Percentiles rank a stretch among this genome's conserved stretches.
These are phyloP conservation scores for Hesperophylax magnus DNA, from an alignment of 1,140 invertebrate genomes.

Conservation along the genomic window DNA sequence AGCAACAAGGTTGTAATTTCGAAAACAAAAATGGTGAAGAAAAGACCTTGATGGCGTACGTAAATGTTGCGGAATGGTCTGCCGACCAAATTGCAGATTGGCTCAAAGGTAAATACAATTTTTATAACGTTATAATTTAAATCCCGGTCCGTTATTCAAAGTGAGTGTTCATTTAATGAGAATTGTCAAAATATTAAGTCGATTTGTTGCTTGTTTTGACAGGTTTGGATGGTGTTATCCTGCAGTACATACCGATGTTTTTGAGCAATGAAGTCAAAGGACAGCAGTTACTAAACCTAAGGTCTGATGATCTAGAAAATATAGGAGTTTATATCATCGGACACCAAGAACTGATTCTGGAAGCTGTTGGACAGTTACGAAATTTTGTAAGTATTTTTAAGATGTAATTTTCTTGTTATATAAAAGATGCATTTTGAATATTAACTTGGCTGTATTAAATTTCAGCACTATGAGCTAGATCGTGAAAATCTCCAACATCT, in stretches of 20 bases:
- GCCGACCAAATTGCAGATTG: slow-evolving; percentile 95
- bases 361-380: slow-evolving; percentile 89
- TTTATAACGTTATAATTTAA: neutral
- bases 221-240: slow-evolving; percentile 87
- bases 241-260: slow-evolving; percentile 87
- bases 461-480: slow-evolving; percentile 90
- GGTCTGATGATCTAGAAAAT: slow-evolving; percentile 89
- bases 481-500: slow-evolving; percentile 92
- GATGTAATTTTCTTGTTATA: neutral
- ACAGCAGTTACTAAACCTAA: slow-evolving; percentile 84
- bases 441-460: slow-evolving; percentile 48
- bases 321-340: slow-evolving; percentile 88
- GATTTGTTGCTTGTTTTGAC: slow-evolving; percentile 59
- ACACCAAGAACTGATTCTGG: slow-evolving; percentile 93
- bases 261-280: slow-evolving; percentile 86
- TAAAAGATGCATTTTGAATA: neutral
- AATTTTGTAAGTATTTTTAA: slow-evolving; percentile 82
- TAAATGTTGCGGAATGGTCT: slow-evolving; percentile 93
- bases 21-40: slow-evolving; percentile 47
- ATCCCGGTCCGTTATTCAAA: neutral
- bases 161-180: neutral
- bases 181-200: slow-evolving; percentile 46
- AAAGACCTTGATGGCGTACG: slow-evolving; percentile 78
- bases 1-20: slow-evolving; percentile 36
- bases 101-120: slow-evolving; percentile 81